Evolutionary conservation across 2,113 vertebrate species (phyloP).

Genomic region (Asarcornis scutulata): DNA sequence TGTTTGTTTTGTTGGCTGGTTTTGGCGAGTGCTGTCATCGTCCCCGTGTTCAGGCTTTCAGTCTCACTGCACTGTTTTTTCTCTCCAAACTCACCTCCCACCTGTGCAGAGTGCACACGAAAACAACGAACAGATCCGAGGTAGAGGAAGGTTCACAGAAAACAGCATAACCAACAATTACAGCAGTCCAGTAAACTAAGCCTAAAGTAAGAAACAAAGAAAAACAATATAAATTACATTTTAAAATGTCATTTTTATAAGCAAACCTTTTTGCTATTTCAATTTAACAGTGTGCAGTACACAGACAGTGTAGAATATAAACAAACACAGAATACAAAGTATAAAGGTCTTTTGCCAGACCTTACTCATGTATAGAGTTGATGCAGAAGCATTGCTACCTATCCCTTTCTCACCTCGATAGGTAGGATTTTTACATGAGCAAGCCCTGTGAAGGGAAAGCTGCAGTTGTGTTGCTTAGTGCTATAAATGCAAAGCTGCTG

Average conservation of each 20-base stretch:
- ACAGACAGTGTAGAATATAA: not conserved
- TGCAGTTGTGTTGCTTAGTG: no score
- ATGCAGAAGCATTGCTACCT: not conserved
- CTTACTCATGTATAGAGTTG: fast-evolving
- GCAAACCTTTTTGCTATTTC: not conserved
- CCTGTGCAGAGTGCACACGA: fast-evolving
- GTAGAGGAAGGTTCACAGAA: not conserved
- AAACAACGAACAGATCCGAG: not conserved
- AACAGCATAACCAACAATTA: not conserved
- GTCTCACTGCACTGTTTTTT: fast-evolving
- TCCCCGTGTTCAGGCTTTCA: not conserved
- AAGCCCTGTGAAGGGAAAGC: not conserved
- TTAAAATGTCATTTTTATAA: not conserved
- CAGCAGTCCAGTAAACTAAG: not conserved
- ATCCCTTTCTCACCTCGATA: not conserved
- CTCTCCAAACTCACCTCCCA: not conserved
- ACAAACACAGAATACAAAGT: not conserved
- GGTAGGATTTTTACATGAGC: not conserved
- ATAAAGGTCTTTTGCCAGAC: not conserved
- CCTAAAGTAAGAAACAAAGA: not conserved
- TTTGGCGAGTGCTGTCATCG: not conserved
- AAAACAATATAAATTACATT: not conserved
- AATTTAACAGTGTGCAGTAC: not conserved
- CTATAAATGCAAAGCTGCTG: not conserved
- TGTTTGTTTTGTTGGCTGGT: not conserved